These are phyloP conservation scores for Drosophila pseudotalamancana DNA, from an alignment of 2,888 invertebrate species.

Conservation along the genomic window DNA sequence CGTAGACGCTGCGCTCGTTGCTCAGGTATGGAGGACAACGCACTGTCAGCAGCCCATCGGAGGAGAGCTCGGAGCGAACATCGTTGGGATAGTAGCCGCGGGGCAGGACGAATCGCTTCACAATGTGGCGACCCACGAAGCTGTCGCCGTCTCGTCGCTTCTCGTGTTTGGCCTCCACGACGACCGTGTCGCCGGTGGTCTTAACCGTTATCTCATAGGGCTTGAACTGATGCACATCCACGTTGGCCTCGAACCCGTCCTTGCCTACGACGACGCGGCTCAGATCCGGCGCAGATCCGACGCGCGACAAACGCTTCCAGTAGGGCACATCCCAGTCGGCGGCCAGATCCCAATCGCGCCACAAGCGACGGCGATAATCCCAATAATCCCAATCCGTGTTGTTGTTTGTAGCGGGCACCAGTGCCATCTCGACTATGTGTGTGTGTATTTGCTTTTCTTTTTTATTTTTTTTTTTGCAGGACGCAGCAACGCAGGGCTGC, in stretches of 20 bases:
- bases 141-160: conserved; percentile 90
- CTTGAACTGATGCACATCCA: conserved; percentile 89
- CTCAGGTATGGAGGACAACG: conserved; percentile 87
- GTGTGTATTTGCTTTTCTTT: conserved; percentile 11
- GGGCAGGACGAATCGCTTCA: conserved; percentile 89
- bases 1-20: conserved; percentile 88
- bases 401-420: conserved; percentile 76
- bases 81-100: conserved; percentile 89
- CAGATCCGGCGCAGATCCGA: conserved; percentile 83
- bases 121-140: conserved; percentile 92
- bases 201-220: conserved; percentile 89
- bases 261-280: conserved; percentile 85
- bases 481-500: conserved; percentile 67
- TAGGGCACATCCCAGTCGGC: conserved; percentile 83
- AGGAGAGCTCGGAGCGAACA: conserved; percentile 86
- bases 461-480: conserved; percentile 36
- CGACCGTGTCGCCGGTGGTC: conserved; percentile 86
- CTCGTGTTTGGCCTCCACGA: conserved; percentile 89
- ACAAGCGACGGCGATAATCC: conserved; percentile 83
- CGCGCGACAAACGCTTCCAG: conserved; percentile 82
- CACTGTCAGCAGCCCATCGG: conserved; percentile 91
- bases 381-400: conserved; percentile 82
- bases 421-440: conserved; percentile 68
- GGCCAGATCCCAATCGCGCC: conserved; percentile 83
- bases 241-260: conserved; percentile 88